A percentile compares a stretch with the other conserved stretches of the same genome.
These are phyloP conservation scores for Gibbula magus DNA, from an alignment of 2,888 invertebrate genomes.

Conservation along the genomic window DNA sequence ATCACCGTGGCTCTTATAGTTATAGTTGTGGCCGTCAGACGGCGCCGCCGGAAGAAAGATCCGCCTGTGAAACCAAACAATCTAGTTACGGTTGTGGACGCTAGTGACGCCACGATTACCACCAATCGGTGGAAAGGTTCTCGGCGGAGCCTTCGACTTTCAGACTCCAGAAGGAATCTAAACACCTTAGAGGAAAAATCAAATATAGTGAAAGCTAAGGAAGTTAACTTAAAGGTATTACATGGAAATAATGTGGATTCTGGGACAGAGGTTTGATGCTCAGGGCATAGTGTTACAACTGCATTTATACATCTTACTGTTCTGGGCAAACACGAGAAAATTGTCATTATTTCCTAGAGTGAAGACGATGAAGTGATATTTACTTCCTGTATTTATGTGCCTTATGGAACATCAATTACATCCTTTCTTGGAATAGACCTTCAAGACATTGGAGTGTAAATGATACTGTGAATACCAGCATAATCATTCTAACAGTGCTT, in stretches of 20 bases:
- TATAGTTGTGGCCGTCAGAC: constrained; percentile 30
- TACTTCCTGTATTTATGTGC: no score
- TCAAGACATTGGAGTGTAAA: no score
- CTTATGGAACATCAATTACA: no score
- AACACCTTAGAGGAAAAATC: constrained; percentile 22
- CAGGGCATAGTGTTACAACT: not conserved
- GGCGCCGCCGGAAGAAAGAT: constrained; percentile 30
- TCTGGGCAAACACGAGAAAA: no score
- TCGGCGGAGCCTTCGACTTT: not conserved
- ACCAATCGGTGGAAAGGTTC: constrained; percentile 27
- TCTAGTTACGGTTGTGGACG: constrained; percentile 12
- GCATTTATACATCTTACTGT: no score
- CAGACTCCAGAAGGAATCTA: constrained; percentile 21
- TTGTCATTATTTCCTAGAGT: no score
- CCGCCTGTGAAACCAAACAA: constrained; percentile 30
- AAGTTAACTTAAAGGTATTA: constrained; percentile 31
- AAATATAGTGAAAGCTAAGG: constrained; percentile 41
- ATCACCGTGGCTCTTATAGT: constrained; percentile 18
- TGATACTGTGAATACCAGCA: no score
- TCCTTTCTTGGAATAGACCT: no score
- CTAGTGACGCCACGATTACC: not conserved
- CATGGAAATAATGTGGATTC: constrained; percentile 31
- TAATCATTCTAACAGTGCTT: no score
- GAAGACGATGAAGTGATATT: no score
- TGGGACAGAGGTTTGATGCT: constrained; percentile 45